Base-by-base conservation (phyloP, 2,888 invertebrate species). In the Axea sp. region DNA sequence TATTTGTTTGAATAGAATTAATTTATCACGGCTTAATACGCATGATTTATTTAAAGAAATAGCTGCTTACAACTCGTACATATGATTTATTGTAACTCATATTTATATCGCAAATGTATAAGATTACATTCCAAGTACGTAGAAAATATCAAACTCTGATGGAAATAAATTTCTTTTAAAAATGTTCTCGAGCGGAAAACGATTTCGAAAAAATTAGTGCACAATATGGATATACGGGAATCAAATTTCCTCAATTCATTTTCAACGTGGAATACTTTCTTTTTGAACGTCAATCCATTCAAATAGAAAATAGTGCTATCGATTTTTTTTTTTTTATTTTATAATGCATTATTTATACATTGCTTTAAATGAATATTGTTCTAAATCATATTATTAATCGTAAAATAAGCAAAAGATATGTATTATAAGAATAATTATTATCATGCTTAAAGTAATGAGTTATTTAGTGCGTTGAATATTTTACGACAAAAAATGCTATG, bases 121-220 rank as follows among this genome's bases (percentile, higher is more conserved):
- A 60, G 47, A 35, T 17, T 35, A 35, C 28, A 62, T 62, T 60
- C 30, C 28, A 14, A 8, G 17, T 37, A 8, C 37, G 37, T 60
- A 15, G 3, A 7, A 26, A 31, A 35, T 35, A 19, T 31, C 14
- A 49, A 37, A 39, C 28, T 35, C 9, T 14, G 47, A 28, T 14
- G 19, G 22, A 62, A 62, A 49, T 39, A 43, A 30, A 45, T 28
- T 49, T 17, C 17, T n/a, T n/a, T n/a, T 26, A 11, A 17, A 24
- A 26, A 28, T 17, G 11, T 31, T 51, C 1, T 26, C 26, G 7
- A 24, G 26, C 24, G 26, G 37, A 35, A 49, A 22, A 43, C 37
- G 35, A 35, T 51, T 51, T 35, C 14, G 22, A 30, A 51, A 35
- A 51, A 51, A 51, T 33, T 53, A 53, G 14, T 24, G 35, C 3